Conservation (phyloP, 2,888 invertebrate genomes). For the Lithosia quadra region DNA sequence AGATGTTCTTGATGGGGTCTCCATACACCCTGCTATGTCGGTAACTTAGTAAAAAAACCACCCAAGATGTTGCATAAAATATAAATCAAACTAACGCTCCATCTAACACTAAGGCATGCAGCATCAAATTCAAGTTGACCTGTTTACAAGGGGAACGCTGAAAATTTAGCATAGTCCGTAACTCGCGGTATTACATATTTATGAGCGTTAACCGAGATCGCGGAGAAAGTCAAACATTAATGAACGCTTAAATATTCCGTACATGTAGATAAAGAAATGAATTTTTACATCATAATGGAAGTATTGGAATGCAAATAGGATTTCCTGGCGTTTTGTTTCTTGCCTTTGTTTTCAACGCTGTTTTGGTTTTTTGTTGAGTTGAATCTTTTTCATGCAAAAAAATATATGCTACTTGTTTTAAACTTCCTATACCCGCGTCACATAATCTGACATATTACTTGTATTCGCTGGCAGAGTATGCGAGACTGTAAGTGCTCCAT, state of each 20-base stretch:
- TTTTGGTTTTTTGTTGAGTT: constrained; percentile 5
- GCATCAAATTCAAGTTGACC: constrained; percentile 77
- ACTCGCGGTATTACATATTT: constrained; percentile 82
- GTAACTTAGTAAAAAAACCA: not conserved
- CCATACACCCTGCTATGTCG: too few species aligned
- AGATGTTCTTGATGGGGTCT: too few species aligned
- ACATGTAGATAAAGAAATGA: constrained; percentile 82
- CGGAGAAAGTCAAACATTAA: constrained; percentile 84
- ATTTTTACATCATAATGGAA: constrained; percentile 77
- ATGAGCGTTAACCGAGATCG: constrained; percentile 80
- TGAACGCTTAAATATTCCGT: constrained; percentile 83
- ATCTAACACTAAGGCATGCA: constrained; percentile 63
- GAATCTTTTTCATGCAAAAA: not conserved
- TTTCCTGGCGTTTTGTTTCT: constrained; percentile 47
- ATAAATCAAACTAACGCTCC: constrained; percentile 49
- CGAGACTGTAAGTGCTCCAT: too few species aligned
- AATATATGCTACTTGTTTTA: not conserved
- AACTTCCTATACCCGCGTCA: not conserved
- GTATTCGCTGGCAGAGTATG: too few species aligned
- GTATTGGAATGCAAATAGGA: constrained; percentile 74
- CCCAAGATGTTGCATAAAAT: constrained; percentile 16
- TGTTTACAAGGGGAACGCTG: constrained; percentile 69
- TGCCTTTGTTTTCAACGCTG: constrained; percentile 6
- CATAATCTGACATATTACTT: too few species aligned
- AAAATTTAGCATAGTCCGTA: constrained; percentile 75